A percentile compares a stretch with the other conserved stretches of the same genome.
Evolutionary conservation across 2,888 invertebrate species (phyloP).

Genomic region (Rhaphigaster nebulosa): DNA sequence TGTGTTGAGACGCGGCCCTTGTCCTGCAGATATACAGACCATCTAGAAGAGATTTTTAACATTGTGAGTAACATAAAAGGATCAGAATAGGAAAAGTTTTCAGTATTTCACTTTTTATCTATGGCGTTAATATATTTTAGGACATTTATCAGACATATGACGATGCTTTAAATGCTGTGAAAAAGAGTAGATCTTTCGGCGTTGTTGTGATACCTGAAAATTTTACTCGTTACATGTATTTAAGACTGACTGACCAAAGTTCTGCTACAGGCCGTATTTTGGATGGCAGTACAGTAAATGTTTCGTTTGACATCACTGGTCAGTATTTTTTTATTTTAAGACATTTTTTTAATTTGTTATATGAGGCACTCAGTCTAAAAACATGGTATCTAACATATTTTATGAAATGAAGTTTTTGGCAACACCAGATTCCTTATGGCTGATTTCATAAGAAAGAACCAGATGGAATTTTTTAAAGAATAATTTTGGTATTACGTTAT

Average conservation of each 20-base stretch:
- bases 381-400: too few relatives aligned
- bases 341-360: too few relatives aligned
- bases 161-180: conserved; percentile 64
- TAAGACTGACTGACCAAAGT: conserved; percentile 61
- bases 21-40: conserved; percentile 62
- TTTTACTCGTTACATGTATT: conserved; percentile 62
- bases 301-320: conserved; percentile 63
- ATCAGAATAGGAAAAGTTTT: neutral
- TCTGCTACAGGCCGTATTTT: conserved; percentile 55
- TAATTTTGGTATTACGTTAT: too few relatives aligned
- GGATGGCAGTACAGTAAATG: conserved; percentile 60
- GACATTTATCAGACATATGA: conserved; percentile 2
- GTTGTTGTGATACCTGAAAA: conserved; percentile 63
- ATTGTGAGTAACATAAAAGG: conserved; percentile 54
- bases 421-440: too few relatives aligned
- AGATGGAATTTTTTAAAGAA: too few relatives aligned
- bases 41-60: conserved; percentile 47
- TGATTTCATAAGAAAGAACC: too few relatives aligned
- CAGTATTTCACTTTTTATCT: neutral
- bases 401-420: too few relatives aligned
- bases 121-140: neutral
- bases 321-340: neutral
- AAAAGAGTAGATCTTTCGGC: conserved; percentile 63
- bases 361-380: too few relatives aligned
- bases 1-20: conserved; percentile 60